A percentile compares a stretch with the other conserved stretches of the same genome.
Conservation (phyloP, 2,113 vertebrate genomes). For the Neolamprologus tretocephalus region DNA sequence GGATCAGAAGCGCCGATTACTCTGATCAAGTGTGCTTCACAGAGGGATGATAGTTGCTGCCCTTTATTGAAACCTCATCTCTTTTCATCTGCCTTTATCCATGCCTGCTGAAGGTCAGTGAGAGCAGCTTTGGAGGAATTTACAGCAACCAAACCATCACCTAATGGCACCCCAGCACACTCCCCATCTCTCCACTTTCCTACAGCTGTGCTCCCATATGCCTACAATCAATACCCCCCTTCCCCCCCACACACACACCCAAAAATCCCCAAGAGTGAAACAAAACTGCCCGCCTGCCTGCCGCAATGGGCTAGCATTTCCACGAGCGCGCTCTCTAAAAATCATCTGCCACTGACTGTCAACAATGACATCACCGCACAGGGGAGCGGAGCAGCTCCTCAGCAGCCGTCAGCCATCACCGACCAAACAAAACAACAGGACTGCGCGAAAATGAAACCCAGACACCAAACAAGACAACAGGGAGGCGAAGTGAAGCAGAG, state of each 20-base stretch:
- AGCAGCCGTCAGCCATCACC: conserved; percentile 1
- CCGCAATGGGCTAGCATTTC: background rate
- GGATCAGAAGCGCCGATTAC: background rate
- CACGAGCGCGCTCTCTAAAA: background rate
- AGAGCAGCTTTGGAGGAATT: background rate
- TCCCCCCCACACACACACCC: background rate
- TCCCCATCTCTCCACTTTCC: background rate
- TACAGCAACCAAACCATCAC: background rate
- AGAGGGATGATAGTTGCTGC: background rate
- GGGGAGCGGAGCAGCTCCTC: background rate
- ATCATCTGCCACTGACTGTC: conserved; percentile 1
- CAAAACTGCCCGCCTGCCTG: background rate
- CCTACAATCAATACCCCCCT: background rate
- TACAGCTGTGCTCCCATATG: background rate
- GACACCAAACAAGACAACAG: conserved; percentile 14
- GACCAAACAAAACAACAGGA: conserved; percentile 23
- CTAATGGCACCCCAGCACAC: background rate
- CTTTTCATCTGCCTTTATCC: background rate
- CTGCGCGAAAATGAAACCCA: conserved; percentile 21
- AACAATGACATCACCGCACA: conserved; percentile 9
- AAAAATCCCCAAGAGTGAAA: background rate
- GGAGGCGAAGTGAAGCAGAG: background rate
- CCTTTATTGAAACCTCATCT: background rate
- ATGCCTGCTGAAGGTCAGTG: background rate
- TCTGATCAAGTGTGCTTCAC: background rate